These are phyloP conservation scores for Seriola aureovittata DNA, from an alignment of 2,113 vertebrate genomes.

Conservation along the genomic window DNA sequence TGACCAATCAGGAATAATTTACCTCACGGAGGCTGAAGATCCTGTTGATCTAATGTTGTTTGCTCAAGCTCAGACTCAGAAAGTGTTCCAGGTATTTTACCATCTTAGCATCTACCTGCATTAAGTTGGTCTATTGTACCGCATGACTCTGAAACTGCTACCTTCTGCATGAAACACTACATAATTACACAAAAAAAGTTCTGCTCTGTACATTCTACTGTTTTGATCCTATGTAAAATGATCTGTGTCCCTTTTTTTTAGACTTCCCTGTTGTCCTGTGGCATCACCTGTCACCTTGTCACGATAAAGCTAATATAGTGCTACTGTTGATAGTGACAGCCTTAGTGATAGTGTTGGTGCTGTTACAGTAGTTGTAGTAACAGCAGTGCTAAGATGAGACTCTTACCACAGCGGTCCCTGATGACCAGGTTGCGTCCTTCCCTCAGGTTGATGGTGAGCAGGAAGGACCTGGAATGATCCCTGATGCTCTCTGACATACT, in stretches of 20 bases:
- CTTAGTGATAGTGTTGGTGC: neutral
- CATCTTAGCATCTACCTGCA: neutral
- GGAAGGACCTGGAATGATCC: conserved; percentile 81
- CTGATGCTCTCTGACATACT: conserved; percentile 35
- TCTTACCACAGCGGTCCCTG: conserved; percentile 95
- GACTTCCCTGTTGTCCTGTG: neutral
- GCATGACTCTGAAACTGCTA: neutral
- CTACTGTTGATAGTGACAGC: neutral
- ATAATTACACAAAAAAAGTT: neutral
- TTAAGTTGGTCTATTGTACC: neutral
- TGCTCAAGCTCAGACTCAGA: neutral
- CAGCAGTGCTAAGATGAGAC: neutral
- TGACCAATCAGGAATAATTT: neutral
- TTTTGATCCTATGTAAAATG: conserved; percentile 1
- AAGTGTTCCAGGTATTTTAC: neutral
- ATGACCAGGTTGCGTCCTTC: conserved; percentile 94
- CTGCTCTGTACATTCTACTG: neutral
- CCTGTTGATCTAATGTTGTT: conserved; percentile 25
- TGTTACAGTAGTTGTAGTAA: neutral
- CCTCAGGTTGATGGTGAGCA: conserved; percentile 92
- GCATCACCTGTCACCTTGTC: no score
- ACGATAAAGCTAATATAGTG: neutral
- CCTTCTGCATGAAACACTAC: neutral
- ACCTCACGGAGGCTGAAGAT: no score
- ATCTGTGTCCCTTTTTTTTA: neutral